phyloP scores from a whole-genome alignment of 2,888 invertebrate genomes.

The Pasiphila rectangulata region DNA sequence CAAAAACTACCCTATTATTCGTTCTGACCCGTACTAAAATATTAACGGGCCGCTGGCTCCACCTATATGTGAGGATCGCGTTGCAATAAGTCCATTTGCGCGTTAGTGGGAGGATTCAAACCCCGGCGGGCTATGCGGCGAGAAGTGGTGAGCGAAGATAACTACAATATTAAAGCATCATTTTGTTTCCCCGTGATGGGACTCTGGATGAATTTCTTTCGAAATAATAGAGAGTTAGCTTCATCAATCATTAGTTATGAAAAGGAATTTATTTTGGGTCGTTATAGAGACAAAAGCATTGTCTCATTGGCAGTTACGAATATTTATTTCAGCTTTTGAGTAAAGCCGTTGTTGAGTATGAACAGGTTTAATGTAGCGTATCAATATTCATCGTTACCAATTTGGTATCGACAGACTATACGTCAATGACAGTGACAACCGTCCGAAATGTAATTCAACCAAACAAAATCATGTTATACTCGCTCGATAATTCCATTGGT shows the following conservation, averaged over 20 bases:
- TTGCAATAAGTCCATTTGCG: slow-evolving; percentile 58
- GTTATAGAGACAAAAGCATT: slow-evolving; percentile 3
- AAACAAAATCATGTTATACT: slow-evolving; percentile 52
- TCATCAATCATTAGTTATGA: slow-evolving; percentile 8
- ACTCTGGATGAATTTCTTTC: slow-evolving; percentile 30
- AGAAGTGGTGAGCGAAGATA: slow-evolving; percentile 50
- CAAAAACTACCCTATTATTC: slow-evolving; percentile 45
- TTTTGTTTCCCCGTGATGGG: slow-evolving; percentile 32
- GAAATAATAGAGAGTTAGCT: slow-evolving; percentile 10
- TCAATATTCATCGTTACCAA: slow-evolving; percentile 28
- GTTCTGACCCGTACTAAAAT: slow-evolving; percentile 47
- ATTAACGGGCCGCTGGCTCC: slow-evolving; percentile 39
- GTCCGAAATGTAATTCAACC: slow-evolving; percentile 45
- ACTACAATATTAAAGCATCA: slow-evolving; percentile 35
- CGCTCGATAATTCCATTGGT: slow-evolving; percentile 64
- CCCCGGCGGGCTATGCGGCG: slow-evolving; percentile 45
- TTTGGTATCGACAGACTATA: slow-evolving; percentile 27
- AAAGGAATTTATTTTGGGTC: slow-evolving; percentile 5
- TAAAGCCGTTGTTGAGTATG: slow-evolving; percentile 9
- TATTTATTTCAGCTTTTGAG: slow-evolving; percentile 11
- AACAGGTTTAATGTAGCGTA: slow-evolving; percentile 20
- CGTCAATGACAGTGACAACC: slow-evolving; percentile 33
- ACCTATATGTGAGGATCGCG: slow-evolving; percentile 41
- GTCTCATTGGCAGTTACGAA: slow-evolving; percentile 3
- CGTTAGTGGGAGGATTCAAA: slow-evolving; percentile 49